Evolutionary conservation across 1,140 invertebrate genomes (phyloP).

Genomic region (Lordiphosa mommai): DNA sequence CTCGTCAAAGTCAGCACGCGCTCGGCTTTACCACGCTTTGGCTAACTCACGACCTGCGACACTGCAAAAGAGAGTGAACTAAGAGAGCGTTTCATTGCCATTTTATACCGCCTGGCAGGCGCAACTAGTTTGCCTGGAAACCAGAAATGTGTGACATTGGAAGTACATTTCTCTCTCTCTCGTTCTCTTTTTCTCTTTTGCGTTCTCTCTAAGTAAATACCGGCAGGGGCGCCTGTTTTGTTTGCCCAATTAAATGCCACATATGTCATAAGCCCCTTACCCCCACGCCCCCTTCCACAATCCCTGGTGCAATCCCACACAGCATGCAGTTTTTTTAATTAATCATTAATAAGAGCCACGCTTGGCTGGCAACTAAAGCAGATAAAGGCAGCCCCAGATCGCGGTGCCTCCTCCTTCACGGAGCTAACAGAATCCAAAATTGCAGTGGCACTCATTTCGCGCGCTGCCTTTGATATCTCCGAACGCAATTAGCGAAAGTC

Average conservation of each 20-base stretch:
- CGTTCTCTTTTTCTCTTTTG: neutral
- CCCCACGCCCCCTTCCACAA: neutral
- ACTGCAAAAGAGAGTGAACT: slow-evolving; percentile 28
- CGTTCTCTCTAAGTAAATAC: slow-evolving; percentile 20
- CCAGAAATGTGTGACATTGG: slow-evolving; percentile 68
- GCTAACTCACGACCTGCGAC: slow-evolving; percentile 38
- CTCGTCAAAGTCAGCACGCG: neutral
- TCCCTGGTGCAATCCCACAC: slow-evolving; percentile 2
- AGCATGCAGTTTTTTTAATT: slow-evolving; percentile 67
- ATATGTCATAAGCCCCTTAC: slow-evolving; percentile 57
- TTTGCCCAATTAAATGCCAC: slow-evolving; percentile 75
- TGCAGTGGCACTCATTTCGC: slow-evolving; percentile 25
- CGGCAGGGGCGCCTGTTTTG: slow-evolving; percentile 45
- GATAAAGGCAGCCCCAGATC: slow-evolving; percentile 20
- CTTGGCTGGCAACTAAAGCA: slow-evolving; percentile 53
- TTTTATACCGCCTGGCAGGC: slow-evolving; percentile 35
- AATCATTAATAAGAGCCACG: slow-evolving; percentile 71
- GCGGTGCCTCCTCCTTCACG: neutral
- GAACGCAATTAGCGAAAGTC: slow-evolving; percentile 57
- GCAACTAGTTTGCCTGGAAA: slow-evolving; percentile 63
- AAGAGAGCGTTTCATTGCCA: slow-evolving; percentile 52
- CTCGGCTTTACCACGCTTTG: slow-evolving; percentile 1
- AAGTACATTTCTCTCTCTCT: slow-evolving; percentile 9
- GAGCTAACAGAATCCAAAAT: slow-evolving; percentile 49
- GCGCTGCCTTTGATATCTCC: slow-evolving; percentile 60